Percentiles rank a stretch among this genome's conserved stretches.
Conservation (phyloP, 2,113 vertebrate species). For the Alexandromys fortis region DNA sequence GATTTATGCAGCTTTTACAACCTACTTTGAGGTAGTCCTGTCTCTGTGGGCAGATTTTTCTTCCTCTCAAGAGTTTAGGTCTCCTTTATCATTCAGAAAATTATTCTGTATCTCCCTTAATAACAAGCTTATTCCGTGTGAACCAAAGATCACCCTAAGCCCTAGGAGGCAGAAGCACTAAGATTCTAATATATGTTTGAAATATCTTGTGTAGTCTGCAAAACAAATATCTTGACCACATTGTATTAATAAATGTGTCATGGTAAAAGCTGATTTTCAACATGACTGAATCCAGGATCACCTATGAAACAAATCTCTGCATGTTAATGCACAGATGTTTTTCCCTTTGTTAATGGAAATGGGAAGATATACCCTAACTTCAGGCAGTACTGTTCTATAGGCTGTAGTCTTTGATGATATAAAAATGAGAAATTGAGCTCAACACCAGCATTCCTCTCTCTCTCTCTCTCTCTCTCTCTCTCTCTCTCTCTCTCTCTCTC, state of each 20-base stretch:
- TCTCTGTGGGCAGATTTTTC: background rate
- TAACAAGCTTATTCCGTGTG: background rate
- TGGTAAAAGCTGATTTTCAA: background rate
- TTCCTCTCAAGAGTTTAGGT: conserved; percentile 23
- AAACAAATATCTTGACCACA: background rate
- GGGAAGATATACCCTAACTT: background rate
- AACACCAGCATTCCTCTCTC: background rate
- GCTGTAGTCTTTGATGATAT: background rate
- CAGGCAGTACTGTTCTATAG: background rate
- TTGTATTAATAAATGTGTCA: background rate
- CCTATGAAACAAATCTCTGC: background rate
- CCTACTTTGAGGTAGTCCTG: background rate
- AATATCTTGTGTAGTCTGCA: background rate
- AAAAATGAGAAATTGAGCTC: background rate
- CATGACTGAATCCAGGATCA: background rate
- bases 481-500: no score
- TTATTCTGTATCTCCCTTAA: conserved; percentile 44
- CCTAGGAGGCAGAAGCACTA: no score
- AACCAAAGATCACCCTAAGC: background rate
- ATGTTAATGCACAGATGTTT: background rate
- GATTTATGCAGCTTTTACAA: conserved; percentile 45
- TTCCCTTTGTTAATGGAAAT: background rate
- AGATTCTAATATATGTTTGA: background rate
- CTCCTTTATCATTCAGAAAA: background rate
- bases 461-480: background rate